Evolutionary conservation across 2,797 vertebrate species (phyloP).

Genomic region (Decapterus maruadsi): DNA sequence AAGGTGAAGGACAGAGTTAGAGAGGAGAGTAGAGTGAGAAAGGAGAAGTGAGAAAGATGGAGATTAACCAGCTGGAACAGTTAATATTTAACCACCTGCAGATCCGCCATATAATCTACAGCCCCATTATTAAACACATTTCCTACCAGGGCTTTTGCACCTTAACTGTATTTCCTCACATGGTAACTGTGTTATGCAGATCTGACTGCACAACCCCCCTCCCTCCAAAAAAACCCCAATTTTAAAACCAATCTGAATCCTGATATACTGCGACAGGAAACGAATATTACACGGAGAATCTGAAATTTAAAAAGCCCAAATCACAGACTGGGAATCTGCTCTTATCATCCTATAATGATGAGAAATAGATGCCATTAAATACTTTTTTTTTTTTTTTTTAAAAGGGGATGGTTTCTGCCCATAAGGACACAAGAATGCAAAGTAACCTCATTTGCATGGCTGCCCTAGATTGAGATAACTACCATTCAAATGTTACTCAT

Average conservation of each 20-base stretch:
- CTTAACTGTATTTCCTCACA: constrained; percentile 5
- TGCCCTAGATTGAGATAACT: constrained; percentile 63
- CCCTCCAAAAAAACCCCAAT: background rate
- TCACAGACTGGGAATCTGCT: constrained; percentile 23
- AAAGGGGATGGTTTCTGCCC: constrained; percentile 1
- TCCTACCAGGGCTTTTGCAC: background rate
- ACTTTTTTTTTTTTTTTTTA: background rate
- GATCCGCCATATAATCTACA: background rate
- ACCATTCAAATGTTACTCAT: constrained; percentile 70
- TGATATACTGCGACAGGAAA: constrained; percentile 20
- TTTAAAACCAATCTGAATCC: constrained; percentile 15
- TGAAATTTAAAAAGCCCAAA: constrained; percentile 21
- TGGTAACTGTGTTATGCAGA: background rate
- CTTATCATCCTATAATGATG: constrained; percentile 14
- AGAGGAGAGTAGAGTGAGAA: background rate
- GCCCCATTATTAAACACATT: background rate
- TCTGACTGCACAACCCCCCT: background rate
- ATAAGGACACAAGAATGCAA: constrained; percentile 33
- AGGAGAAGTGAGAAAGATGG: constrained; percentile 28
- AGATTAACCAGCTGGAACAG: constrained; percentile 36
- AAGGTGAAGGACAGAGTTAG: background rate
- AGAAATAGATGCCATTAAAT: constrained; percentile 24
- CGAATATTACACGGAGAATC: background rate
- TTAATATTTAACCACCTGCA: constrained; percentile 38
- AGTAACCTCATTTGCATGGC: constrained; percentile 60